Conservation (phyloP, 2,113 vertebrate genomes). For the Choloepus hoffmanni region DNA sequence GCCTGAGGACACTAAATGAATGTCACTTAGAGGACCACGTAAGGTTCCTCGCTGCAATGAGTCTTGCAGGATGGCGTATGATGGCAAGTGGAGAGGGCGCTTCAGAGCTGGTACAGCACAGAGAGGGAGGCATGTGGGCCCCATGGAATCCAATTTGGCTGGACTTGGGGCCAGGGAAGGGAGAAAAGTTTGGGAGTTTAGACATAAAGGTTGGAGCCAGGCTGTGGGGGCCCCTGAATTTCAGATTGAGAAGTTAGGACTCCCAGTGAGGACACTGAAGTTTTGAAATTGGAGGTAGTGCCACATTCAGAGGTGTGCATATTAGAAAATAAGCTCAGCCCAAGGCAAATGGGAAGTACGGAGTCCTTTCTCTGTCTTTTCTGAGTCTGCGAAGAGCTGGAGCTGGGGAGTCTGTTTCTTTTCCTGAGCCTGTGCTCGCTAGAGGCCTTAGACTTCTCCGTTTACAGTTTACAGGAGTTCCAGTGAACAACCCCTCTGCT, state of each 20-base stretch:
- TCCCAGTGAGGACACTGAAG: not conserved
- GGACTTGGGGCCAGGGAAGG: not conserved
- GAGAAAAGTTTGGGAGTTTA: not conserved
- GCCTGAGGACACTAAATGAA: not conserved
- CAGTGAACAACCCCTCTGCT: too few relatives aligned
- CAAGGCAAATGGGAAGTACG: too few relatives aligned
- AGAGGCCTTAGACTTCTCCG: too few relatives aligned
- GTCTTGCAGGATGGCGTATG: not conserved
- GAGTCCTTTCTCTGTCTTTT: too few relatives aligned
- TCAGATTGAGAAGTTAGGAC: not conserved
- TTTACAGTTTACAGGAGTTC: too few relatives aligned
- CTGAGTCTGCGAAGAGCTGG: too few relatives aligned
- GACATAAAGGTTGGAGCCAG: not conserved
- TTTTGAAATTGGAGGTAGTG: not conserved
- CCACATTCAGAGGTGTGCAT: not conserved
- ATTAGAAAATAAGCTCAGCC: not conserved
- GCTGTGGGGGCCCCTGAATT: not conserved
- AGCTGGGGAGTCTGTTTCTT: too few relatives aligned
- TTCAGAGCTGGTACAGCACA: not conserved
- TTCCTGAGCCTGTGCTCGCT: too few relatives aligned
- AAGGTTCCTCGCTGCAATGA: not conserved
- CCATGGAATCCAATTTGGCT: not conserved
- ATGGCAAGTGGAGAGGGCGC: not conserved
- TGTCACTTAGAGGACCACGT: too few relatives aligned
- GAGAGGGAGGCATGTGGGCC: not conserved